A percentile compares a stretch with the other conserved stretches of the same genome.
Conservation (phyloP, 1,140 invertebrate genomes). For the Ceratina calcarata region DNA sequence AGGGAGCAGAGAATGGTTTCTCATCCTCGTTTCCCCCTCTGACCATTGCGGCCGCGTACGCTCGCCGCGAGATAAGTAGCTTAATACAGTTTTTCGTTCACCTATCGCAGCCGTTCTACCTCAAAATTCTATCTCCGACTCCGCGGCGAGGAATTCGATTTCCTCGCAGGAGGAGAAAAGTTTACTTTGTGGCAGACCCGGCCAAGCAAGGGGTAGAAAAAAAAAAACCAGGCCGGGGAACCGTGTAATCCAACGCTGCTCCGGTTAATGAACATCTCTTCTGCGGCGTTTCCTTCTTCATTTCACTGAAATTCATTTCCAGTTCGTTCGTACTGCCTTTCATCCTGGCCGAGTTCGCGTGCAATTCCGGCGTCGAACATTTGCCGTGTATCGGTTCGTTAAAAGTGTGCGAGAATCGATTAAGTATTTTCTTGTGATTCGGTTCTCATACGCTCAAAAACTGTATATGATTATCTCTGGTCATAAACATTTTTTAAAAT, state of each 20-base stretch:
- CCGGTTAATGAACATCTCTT: conserved; percentile 43
- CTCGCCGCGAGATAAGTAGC: conserved; percentile 11
- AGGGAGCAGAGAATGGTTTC: not conserved
- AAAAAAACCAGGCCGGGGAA: not conserved
- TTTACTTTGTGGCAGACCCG: conserved; percentile 1
- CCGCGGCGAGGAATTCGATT: conserved; percentile 36
- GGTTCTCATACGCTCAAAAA: no score
- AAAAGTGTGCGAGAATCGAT: no score
- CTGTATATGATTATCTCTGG: no score
- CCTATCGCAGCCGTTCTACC: not conserved
- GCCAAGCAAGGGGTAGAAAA: not conserved
- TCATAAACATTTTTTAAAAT: no score
- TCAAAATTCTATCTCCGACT: conserved; percentile 31
- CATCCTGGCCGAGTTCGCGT: not conserved
- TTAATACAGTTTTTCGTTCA: conserved; percentile 26
- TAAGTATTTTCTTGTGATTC: no score
- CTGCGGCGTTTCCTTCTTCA: not conserved
- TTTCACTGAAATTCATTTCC: conserved; percentile 13
- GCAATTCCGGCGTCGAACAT: not conserved
- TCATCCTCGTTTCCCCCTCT: not conserved
- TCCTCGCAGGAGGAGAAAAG: conserved; percentile 18
- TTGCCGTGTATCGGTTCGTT: no score
- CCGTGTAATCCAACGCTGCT: conserved; percentile 40
- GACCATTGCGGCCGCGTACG: not conserved
- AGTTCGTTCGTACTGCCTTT: not conserved